A percentile compares a stretch with the other conserved stretches of the same genome.
phyloP scores from a whole-genome alignment of 2,888 invertebrate genomes.

The Arrhopalites spinosus region DNA sequence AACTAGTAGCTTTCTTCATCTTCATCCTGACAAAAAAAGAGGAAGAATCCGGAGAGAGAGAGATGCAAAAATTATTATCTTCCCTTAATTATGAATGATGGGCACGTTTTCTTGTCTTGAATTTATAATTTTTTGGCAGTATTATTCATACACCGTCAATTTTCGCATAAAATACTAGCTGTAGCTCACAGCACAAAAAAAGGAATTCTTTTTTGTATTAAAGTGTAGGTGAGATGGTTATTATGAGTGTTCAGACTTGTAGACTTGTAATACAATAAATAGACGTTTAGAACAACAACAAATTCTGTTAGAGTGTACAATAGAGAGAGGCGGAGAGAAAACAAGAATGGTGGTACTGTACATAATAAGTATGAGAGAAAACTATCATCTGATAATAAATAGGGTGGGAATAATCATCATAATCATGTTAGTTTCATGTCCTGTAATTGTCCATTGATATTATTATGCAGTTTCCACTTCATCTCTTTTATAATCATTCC shows the following conservation, averaged over 20 bases:
- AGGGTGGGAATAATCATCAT: constrained; percentile 17
- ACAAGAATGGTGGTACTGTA: neutral
- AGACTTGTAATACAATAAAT: too few species aligned
- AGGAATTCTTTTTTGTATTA: neutral
- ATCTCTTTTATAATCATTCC: too few species aligned
- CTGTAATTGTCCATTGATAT: neutral
- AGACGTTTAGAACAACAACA: too few species aligned
- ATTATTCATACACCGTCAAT: neutral
- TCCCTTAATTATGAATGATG: constrained; percentile 23
- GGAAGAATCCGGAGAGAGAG: too few species aligned
- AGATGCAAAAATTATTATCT: too few species aligned
- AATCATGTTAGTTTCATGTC: constrained; percentile 4
- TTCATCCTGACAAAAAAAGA: too few species aligned
- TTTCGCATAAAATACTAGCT: neutral
- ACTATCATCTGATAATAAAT: constrained; percentile 13
- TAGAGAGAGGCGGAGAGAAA: neutral
- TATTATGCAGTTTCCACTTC: too few species aligned
- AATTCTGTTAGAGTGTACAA: too few species aligned
- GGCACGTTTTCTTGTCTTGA: neutral
- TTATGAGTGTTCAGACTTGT: too few species aligned
- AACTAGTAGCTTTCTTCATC: too few species aligned
- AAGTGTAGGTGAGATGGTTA: neutral
- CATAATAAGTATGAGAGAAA: neutral
- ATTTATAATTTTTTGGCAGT: too few species aligned
- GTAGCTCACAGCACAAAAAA: neutral